phyloP scores from a whole-genome alignment of 2,797 vertebrate genomes.

The Catharus ustulatus region DNA sequence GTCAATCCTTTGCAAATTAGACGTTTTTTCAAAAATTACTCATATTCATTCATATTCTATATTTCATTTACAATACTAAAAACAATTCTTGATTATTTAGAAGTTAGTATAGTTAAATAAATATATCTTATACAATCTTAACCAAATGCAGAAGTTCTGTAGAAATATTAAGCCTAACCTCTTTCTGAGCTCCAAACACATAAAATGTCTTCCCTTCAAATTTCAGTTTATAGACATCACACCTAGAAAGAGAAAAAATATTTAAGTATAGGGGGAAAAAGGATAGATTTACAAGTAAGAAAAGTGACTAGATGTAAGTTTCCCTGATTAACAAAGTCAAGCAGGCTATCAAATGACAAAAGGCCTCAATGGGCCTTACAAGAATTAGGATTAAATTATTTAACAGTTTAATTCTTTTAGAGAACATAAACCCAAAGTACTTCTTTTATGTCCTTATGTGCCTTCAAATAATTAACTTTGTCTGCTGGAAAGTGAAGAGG shows the following conservation, averaged over 20 bases:
- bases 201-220: constrained; percentile 99
- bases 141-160: neutral
- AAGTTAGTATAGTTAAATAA: neutral
- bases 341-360: neutral
- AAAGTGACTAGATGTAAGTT: neutral
- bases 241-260: constrained; percentile 81
- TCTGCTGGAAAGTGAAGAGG: neutral
- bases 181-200: constrained; percentile 93
- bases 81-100: neutral
- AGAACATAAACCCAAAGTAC: neutral
- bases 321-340: neutral
- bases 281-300: neutral
- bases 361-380: neutral
- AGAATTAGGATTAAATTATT: neutral
- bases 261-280: neutral
- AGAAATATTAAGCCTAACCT: constrained; percentile 81
- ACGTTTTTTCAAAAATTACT: neutral
- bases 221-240: constrained; percentile 95
- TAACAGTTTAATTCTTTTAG: constrained; percentile 15
- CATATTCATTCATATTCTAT: neutral
- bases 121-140: neutral
- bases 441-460: neutral
- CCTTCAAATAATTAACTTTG: neutral
- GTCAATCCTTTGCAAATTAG: neutral
- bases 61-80: neutral